Evolutionary conservation across 2,888 invertebrate species (phyloP), one percentile per base, ranked within the genome.

Genomic region (Himalopsyche japonica): DNA sequence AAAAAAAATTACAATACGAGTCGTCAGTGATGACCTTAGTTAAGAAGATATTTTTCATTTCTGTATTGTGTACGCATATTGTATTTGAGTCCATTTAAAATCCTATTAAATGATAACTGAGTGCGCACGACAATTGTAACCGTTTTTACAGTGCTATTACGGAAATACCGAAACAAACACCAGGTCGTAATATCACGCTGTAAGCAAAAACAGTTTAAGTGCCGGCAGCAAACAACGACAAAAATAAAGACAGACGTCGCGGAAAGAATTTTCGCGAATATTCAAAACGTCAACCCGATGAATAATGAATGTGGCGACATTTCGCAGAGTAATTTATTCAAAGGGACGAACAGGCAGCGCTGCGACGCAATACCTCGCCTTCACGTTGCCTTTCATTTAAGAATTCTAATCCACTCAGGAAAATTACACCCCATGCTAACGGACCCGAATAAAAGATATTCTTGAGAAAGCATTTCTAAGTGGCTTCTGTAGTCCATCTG

Each of bases 271-370:
- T 76, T 76, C 5, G 76, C 76, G 76, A 30, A 76, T 34, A 76
- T 76, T 34, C 76, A 30, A 34, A 76, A 30, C 76, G 76, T 76
- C 76, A 76, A 27, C 76, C 76, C 34, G 76, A 76, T 76, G 76
- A 76, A 76, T 76, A 76, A 76, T 76, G 34, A 76, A 76, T 34
- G 76, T 34, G 76, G 76, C 15, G 76, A 76, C 76, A 76, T 76
- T 76, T 34, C 76, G 32, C 32, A n/a, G 3, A 32, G 76, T 76
- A 76, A 76, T 76, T 76, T 76, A 76, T 76, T 76, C 76, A 76
- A 34, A 30, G 5, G 76, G 34, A 32, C 76, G 30, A 32, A 30
- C 32, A n/a, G 34, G 4, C 32, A 18, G 32, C 76, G 30, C 34
- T 12, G n/a, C 76, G 30, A 18, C 76, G 32, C 76, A 20, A 2